phyloP scores from a whole-genome alignment of 2,888 invertebrate species.

The Mythimna albipuncta region DNA sequence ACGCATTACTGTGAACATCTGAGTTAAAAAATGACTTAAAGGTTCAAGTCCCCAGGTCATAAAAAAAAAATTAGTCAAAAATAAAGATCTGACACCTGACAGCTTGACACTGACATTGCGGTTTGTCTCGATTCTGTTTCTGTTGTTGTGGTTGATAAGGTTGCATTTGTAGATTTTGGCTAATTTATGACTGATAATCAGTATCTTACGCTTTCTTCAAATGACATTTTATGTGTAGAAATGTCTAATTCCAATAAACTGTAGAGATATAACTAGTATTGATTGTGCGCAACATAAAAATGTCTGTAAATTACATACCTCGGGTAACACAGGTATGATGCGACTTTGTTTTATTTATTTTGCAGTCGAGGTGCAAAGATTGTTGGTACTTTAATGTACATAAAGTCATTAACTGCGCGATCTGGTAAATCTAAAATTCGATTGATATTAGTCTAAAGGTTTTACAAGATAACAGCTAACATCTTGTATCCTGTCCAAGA shows the following conservation, averaged over 20 bases:
- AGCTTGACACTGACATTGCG: not conserved
- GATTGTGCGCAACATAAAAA: conserved; percentile 55
- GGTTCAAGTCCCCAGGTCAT: no score
- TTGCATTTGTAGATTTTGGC: not conserved
- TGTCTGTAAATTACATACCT: conserved; percentile 84
- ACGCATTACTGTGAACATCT: no score
- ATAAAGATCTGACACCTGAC: no score
- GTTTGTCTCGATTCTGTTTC: not conserved
- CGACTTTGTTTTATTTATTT: conserved; percentile 12
- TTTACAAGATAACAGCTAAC: not conserved
- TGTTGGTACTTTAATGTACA: not conserved
- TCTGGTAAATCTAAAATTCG: not conserved
- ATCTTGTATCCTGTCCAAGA: not conserved
- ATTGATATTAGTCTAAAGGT: not conserved
- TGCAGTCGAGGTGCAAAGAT: conserved; percentile 6
- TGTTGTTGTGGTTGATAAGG: not conserved
- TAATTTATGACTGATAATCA: conserved; percentile 1
- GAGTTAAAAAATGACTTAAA: no score
- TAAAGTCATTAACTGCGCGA: not conserved
- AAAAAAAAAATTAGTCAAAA: no score
- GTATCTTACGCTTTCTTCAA: conserved; percentile 8
- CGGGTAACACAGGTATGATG: conserved; percentile 83
- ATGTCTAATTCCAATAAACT: conserved; percentile 10
- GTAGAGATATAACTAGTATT: conserved; percentile 1
- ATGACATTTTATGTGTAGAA: not conserved